Base-by-base conservation (phyloP, 2,888 invertebrate species). In the Cheilosia urbana region DNA sequence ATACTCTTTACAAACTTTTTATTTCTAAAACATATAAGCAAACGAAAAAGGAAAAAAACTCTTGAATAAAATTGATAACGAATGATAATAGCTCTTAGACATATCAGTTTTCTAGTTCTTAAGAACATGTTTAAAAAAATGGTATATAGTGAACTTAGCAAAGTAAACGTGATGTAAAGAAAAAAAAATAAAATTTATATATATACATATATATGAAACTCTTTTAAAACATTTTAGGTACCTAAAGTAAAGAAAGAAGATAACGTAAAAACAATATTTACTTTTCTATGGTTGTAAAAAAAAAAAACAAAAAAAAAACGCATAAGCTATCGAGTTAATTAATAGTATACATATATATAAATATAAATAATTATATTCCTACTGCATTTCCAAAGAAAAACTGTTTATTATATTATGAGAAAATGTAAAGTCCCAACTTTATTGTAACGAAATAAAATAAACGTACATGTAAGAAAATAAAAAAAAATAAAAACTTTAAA, bases 11-110 rank as follows among this genome's bases (percentile, higher is more conserved):
- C 40, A 53, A 72, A 73, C 71, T 27, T 53, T 58, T 63, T 65
- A 53, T 72, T 79, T 84, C 69, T 15, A 51, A 69, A 53, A 53
- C 49, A 68, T 62, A 77, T 55, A 82, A 72, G 19, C 51, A 68
- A 63, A 81, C 42, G 42, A 75, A 62, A 60, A 37, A 63, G 17
- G 62, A 68, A 63, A 60, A 60, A 69, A 80, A 60, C 45, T 66
- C 79, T 85, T 87, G 60, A 83, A 87, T 75, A 82, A 88, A 90
- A 88, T 89, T 89, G 89, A 90, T 90, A 91, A 91, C 91, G 91
- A 91, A 91, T 90, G 91, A 92, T 92, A 92, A 92, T 92, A 92
- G 91, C 89, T 91, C 90, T 91, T 92, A 91, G 92, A 92, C 92
- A 92, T 92, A 92, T 92, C 92, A 92, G 89, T 90, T 91, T 90